A percentile compares a stretch with the other conserved stretches of the same genome.
Conservation (phyloP, 1,140 invertebrate species). For the Pseudomyrmex cubaensis region DNA sequence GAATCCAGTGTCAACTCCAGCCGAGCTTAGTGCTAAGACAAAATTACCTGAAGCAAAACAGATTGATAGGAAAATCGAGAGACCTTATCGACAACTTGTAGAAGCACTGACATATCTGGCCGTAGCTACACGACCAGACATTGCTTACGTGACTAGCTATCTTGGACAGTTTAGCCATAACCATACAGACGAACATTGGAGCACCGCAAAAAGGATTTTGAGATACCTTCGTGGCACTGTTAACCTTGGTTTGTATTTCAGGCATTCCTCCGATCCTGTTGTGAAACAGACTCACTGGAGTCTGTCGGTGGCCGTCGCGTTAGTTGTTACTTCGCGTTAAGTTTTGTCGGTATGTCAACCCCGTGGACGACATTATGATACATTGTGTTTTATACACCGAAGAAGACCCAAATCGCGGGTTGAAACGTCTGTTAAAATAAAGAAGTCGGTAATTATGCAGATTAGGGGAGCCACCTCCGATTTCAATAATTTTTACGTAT, state of each 20-base stretch:
- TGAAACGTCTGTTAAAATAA: too few species aligned
- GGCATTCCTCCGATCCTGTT: too few species aligned
- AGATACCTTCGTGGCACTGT: background rate
- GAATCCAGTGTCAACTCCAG: background rate
- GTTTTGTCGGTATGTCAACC: too few species aligned
- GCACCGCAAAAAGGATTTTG: background rate
- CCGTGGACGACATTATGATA: too few species aligned
- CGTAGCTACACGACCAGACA: conserved; percentile 4
- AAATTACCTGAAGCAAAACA: background rate
- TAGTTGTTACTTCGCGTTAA: too few species aligned
- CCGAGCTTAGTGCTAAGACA: background rate
- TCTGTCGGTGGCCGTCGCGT: too few species aligned
- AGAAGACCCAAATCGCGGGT: too few species aligned
- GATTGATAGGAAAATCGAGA: background rate
- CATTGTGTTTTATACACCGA: too few species aligned
- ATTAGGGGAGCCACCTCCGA: too few species aligned
- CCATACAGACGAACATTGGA: background rate
- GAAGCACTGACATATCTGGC: background rate
- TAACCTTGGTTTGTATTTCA: background rate
- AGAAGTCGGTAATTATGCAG: too few species aligned
- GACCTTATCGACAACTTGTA: background rate
- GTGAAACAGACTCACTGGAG: too few species aligned
- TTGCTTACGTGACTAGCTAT: background rate
- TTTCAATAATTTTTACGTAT: too few species aligned
- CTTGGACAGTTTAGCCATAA: background rate